Evolutionary conservation across 2,113 vertebrate genomes (phyloP).

Genomic region (Epinephelus fuscoguttatus): DNA sequence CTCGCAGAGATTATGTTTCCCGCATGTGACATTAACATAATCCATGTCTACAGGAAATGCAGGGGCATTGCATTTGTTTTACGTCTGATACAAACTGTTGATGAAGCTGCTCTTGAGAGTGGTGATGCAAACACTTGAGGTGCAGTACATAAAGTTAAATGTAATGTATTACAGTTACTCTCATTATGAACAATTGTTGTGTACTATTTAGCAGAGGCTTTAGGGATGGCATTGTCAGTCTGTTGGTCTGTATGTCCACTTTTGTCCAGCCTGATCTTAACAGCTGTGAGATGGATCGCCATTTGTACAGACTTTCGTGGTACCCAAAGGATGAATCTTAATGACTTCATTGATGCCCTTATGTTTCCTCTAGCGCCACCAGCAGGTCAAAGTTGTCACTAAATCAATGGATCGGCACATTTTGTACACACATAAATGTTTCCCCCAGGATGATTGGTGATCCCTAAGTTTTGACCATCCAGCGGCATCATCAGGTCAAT

Average conservation of each 20-base stretch:
- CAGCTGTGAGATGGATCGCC: no score
- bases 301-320: neutral
- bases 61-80: neutral
- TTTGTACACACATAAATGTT: no score
- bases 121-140: neutral
- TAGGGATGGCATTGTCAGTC: neutral
- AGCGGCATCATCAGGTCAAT: neutral
- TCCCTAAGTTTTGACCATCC: no score
- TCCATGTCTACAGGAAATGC: constrained; percentile 12
- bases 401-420: no score
- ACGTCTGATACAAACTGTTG: neutral
- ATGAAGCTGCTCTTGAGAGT: neutral
- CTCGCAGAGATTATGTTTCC: neutral
- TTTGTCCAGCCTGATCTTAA: no score
- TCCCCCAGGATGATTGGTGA: no score
- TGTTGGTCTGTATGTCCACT: neutral
- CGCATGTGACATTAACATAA: neutral
- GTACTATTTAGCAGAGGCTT: neutral
- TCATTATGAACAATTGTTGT: neutral
- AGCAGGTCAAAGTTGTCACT: no score
- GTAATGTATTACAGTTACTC: neutral
- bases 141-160: neutral
- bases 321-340: neutral
- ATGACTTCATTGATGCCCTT: neutral
- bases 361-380: no score